Conservation (phyloP, 2,797 vertebrate species). For the Pangasius krempfi region DNA sequence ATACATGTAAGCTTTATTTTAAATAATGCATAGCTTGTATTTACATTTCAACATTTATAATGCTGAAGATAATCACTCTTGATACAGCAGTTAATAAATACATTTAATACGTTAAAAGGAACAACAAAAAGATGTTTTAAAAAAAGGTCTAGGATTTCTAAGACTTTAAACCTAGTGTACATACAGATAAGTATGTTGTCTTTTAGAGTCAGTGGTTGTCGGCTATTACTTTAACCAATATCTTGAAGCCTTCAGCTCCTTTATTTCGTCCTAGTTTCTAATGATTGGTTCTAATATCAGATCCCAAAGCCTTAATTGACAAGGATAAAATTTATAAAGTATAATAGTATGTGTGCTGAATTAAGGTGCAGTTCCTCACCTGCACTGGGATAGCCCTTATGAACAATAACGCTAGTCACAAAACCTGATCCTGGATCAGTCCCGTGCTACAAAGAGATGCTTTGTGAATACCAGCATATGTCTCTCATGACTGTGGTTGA, state of each 20-base stretch:
- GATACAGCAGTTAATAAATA: slow-evolving; percentile 66
- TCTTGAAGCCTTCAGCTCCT: neutral
- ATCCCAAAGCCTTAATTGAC: neutral
- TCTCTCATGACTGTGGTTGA: neutral
- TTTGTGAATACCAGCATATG: slow-evolving; percentile 12
- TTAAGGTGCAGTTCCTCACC: neutral
- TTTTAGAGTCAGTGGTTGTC: neutral
- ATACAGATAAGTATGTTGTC: neutral
- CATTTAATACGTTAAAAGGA: slow-evolving; percentile 25
- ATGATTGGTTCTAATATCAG: slow-evolving; percentile 15
- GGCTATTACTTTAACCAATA: slow-evolving; percentile 1
- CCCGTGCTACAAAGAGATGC: slow-evolving; percentile 12
- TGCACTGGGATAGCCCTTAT: neutral
- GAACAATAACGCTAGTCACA: slow-evolving; percentile 16
- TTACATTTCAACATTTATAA: slow-evolving; percentile 59
- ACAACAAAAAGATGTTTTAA: slow-evolving; percentile 9
- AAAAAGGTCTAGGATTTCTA: neutral
- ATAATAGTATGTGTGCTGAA: neutral
- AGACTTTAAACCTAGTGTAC: slow-evolving; percentile 34
- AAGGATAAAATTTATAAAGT: slow-evolving; percentile 16
- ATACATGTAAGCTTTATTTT: slow-evolving; percentile 61
- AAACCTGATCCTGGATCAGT: slow-evolving; percentile 18
- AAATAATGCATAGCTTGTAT: slow-evolving; percentile 63
- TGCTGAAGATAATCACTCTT: slow-evolving; percentile 57
- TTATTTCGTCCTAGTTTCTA: slow-evolving; percentile 12